These are phyloP conservation scores for Ciconia boyciana DNA, from an alignment of 2,113 vertebrate genomes.

Conservation along the genomic window DNA sequence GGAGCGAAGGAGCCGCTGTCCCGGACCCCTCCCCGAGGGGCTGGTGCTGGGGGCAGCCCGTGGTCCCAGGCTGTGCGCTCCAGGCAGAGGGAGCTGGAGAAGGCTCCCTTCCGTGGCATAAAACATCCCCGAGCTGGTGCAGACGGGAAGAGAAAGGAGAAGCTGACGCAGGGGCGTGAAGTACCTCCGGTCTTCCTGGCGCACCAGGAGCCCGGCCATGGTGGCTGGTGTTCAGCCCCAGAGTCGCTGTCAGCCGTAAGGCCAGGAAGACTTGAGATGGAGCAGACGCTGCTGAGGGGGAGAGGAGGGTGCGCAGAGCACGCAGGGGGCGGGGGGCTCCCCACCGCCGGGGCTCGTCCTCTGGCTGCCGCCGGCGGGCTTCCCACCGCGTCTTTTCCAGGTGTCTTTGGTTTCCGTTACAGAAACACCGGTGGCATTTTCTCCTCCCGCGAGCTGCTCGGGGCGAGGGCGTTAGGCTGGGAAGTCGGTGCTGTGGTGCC, in stretches of 20 bases:
- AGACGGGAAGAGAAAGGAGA: neutral
- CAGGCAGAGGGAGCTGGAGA: neutral
- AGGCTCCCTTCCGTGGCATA: neutral
- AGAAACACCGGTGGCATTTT: neutral
- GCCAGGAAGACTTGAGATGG: neutral
- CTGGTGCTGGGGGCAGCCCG: neutral
- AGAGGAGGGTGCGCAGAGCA: neutral
- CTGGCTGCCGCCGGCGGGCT: accelerated
- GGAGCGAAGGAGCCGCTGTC: neutral
- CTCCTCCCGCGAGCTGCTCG: neutral
- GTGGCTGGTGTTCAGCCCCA: accelerated
- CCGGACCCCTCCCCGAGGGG: neutral
- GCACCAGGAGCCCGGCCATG: accelerated
- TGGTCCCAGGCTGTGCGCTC: neutral
- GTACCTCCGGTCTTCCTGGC: neutral
- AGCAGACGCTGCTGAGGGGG: neutral
- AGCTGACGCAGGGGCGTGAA: accelerated
- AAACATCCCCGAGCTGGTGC: neutral
- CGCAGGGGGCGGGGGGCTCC: neutral
- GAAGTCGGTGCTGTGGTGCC: conserved; percentile 82
- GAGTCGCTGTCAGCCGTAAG: neutral
- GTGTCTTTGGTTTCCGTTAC: conserved; percentile 15
- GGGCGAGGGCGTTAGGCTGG: conserved; percentile 69
- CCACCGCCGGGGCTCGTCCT: neutral
- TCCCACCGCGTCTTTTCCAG: neutral